phyloP scores from a whole-genome alignment of 2,797 vertebrate genomes.

The Rhadinocentrus ornatus region DNA sequence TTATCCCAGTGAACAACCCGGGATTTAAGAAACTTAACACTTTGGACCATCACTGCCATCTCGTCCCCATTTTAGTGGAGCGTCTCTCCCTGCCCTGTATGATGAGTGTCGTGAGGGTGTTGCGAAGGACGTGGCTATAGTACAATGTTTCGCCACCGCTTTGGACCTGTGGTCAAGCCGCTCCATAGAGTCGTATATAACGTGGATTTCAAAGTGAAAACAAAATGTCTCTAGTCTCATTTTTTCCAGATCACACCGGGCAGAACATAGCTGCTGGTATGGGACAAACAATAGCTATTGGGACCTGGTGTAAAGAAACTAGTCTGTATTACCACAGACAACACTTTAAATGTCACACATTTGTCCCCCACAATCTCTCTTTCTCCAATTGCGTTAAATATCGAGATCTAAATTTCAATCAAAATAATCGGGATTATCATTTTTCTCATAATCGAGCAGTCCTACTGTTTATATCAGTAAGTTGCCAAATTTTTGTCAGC shows the following conservation, averaged over 20 bases:
- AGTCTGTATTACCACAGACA: too few species aligned
- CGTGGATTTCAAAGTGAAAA: neutral
- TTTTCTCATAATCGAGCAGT: too few species aligned
- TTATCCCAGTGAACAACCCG: neutral
- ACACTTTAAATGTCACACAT: too few species aligned
- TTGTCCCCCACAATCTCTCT: too few species aligned
- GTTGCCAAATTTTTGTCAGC: too few species aligned
- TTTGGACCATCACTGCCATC: neutral
- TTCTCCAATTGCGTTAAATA: too few species aligned
- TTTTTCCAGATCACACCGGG: neutral
- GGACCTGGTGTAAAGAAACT: too few species aligned
- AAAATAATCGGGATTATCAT: too few species aligned
- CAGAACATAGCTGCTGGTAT: too few species aligned
- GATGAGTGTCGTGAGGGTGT: neutral
- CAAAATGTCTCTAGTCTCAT: neutral
- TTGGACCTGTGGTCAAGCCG: neutral
- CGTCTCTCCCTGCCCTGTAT: neutral
- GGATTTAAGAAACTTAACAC: neutral
- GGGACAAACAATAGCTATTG: too few species aligned
- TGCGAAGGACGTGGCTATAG: neutral
- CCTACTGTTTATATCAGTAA: too few species aligned
- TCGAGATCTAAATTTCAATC: too few species aligned
- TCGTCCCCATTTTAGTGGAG: neutral
- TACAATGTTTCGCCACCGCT: neutral
- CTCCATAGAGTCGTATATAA: neutral